Base-by-base conservation (phyloP, 2,113 vertebrate species). In the Nipponia nippon region DNA sequence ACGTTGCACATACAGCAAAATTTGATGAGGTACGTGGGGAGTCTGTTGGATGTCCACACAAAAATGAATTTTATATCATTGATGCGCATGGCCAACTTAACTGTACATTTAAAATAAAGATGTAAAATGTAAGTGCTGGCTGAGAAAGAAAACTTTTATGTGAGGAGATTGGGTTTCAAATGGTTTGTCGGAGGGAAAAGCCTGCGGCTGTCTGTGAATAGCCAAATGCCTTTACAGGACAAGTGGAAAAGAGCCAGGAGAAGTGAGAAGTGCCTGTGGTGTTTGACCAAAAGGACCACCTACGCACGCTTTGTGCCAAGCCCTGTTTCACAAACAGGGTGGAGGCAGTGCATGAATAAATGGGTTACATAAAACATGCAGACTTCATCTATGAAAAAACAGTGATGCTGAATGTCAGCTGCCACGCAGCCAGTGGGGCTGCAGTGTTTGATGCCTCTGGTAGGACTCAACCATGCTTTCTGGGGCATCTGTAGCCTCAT, bases 11-110 rank as follows among this genome's bases (percentile, higher is more conserved):
- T 42, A 25, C 17, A 82, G 65, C 32, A 88, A 78, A 71, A 71
- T 22, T 42, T 16, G 19, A 19, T 0, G 1, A 71, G 20, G 32
- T 40, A 42, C 1, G 1, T 11, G 5, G 9, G n/a, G 8, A 62
- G 11, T 19, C 34, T 50, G 8, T 8, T 36, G 61, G 19, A 34
- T 16, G 19, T 65, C 40, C 29, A 27, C 18, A 76, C 38, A 89
- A 79, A 69, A 73, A 44, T 4, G 2, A 38, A 18, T 69, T 79
- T 83, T 65, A 42, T 36, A 12, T 16, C 29, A 19, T 13, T 53
- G 29, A 22, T 32, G 9, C 4, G 1, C 3, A 1, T 11, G 20
- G 29, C 21, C 32, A 88, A n/a, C 10, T 36, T 75, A 58, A 59
- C 6, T 14, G 9, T 8, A 32, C 1, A 9, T 29, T 55, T 66